Base-by-base conservation (phyloP, 2,888 invertebrate genomes). In the Pyrocoelia pectoralis region DNA sequence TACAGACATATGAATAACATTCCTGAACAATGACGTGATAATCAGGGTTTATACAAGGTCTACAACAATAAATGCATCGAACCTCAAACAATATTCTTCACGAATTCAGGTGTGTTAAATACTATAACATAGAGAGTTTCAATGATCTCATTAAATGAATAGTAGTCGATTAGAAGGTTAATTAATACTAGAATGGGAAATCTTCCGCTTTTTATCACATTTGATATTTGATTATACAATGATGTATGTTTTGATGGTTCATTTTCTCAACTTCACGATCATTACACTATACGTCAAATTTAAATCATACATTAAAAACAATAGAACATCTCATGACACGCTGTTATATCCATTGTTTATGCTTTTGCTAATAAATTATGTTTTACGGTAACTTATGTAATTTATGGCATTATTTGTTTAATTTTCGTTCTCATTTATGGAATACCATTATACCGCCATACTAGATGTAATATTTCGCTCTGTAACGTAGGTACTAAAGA, bases 1-100 rank as follows among this genome's bases (percentile, higher is more conserved):
- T 24, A 33, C 33, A 33, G 33, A 33, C n/a, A 33, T 6, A 33
- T 33, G 33, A 33, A 33, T 33, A 33, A 8, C 33, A 33, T 33
- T 33, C 33, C 33, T 33, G 33, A 33, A 8, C 33, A 33, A 33
- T 33, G 33, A 33, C 33, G 33, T n/a, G n/a, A 10, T 33, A 33
- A 33, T 33, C 33, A 33, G 33, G 33, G n/a, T 33, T 33, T n/a
- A 33, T 33, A 33, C 33, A 33, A n/a, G 33, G 33, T n/a, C 33
- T 33, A n/a, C 9, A 2, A 8, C 33, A 33, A 33, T 33, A 33
- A n/a, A 24, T 24, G 24, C 33, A 33, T 33, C 24, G 8, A 24
- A 24, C 8, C 24, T 8, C 33, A 33, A 33, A 33, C 33, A 33
- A 33, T 33, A n/a, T 33, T n/a, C 33, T 33, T 33, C 33, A 33